phyloP scores from a whole-genome alignment of 1,140 invertebrate species.

The Mylabris phalerata region DNA sequence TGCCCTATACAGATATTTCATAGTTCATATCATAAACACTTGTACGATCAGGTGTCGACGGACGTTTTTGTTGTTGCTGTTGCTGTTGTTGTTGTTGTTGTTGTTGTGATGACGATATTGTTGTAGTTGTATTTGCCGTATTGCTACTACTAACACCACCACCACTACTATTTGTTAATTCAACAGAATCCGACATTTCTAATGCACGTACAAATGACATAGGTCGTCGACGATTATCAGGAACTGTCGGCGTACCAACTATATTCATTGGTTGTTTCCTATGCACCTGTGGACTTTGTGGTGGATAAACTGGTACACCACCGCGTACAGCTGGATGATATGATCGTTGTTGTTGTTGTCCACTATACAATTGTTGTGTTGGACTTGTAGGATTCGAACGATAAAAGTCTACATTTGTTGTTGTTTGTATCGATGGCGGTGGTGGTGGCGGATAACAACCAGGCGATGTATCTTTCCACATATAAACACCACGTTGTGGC shows the following conservation, averaged over 20 bases:
- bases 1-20: conserved; percentile 80
- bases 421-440: neutral
- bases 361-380: conserved; percentile 48
- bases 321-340: conserved; percentile 57
- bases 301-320: conserved; percentile 62
- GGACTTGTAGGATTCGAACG: conserved; percentile 71
- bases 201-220: conserved; percentile 91
- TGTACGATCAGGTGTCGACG: conserved; percentile 71
- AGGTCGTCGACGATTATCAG: conserved; percentile 56
- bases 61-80: conserved; percentile 32
- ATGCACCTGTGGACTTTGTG: conserved; percentile 58
- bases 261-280: conserved; percentile 38
- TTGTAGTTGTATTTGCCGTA: too few relatives aligned
- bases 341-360: conserved; percentile 44
- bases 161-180: conserved; percentile 46
- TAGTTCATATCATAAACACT: conserved; percentile 94
- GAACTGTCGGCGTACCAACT: conserved; percentile 13
- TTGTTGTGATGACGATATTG: neutral
- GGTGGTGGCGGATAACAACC: conserved; percentile 32
- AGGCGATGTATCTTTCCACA: conserved; percentile 72
- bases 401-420: conserved; percentile 37
- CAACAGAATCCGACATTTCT: conserved; percentile 82
- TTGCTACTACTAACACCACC: too few relatives aligned
- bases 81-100: conserved; percentile 29
- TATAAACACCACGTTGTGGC: conserved; percentile 74